phyloP scores from a whole-genome alignment of 1,140 invertebrate genomes.

The Bombus confusus region DNA sequence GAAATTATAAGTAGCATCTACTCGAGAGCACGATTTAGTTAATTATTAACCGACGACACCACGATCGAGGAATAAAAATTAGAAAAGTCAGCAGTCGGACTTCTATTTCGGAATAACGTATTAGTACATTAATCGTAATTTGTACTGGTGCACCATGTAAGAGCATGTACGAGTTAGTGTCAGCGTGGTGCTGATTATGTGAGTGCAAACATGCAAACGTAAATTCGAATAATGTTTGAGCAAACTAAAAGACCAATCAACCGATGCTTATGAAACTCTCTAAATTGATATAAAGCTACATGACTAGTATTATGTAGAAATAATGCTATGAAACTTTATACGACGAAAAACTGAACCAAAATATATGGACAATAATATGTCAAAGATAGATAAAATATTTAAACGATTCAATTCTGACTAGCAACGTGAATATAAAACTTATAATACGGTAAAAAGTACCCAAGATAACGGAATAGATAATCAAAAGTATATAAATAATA shows the following conservation, averaged over 20 bases:
- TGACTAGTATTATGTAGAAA: neutral
- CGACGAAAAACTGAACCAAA: neutral
- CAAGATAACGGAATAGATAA: neutral
- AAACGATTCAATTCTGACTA: neutral
- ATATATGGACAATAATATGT: neutral
- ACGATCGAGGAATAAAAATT: neutral
- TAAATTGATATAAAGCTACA: neutral
- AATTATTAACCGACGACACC: neutral
- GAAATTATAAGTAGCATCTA: too few species aligned
- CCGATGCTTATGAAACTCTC: neutral
- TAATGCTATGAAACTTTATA: neutral
- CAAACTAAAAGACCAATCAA: constrained; percentile 30
- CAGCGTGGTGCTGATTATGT: constrained; percentile 56
- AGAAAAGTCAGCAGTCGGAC: neutral
- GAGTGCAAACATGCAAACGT: constrained; percentile 50
- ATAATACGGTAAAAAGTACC: neutral
- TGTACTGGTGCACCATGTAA: constrained; percentile 23
- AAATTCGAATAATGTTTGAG: constrained; percentile 48
- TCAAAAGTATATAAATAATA: neutral
- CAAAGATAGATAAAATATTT: neutral
- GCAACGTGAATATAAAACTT: neutral
- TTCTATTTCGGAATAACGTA: neutral
- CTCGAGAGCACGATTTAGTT: neutral
- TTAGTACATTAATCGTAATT: neutral
- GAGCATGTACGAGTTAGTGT: constrained; percentile 45